Evolutionary conservation across 2,888 invertebrate species (phyloP), one percentile per base, ranked within the genome.

Genomic region (Pseudanteris insignis): DNA sequence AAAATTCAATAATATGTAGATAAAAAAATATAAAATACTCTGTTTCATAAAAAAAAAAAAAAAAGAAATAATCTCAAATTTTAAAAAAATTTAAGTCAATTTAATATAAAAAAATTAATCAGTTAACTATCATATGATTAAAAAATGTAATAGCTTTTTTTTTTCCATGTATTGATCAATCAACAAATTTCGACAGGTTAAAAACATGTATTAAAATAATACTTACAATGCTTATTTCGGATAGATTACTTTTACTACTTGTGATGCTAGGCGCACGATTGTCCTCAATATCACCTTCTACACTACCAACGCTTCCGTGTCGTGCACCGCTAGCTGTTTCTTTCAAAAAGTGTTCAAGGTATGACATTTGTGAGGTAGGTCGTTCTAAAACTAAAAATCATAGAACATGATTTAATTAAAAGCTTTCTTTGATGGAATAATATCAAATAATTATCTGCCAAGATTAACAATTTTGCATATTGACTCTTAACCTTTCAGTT

Each of bases 331-430:
- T 81, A 6, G 81, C 80, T 40, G 86, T 84, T 79, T 94, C 94
- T 76, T 92, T 93, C 70, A 94, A 83, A 79, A 95, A 94, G 75
- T 93, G 92, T 77, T 94, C 94, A 77, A 92, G 81, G 81, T 93
- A 93, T 65, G 94, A 94, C 88, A 93, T 90, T 81, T 94, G 94
- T 21, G 94, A 94, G 25, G 92, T 88, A 40, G 94, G 92, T 67
- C 94, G 86, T 77, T 94, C 94, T 83, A 92, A 81, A 82, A 93
- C 93, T 94, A 85, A 65, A 83, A 82, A 70, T 51, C 1, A n/a
- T n/a, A n/a, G n/a, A n/a, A n/a, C n/a, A n/a, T n/a, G n/a, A n/a
- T n/a, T n/a, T n/a, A n/a, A n/a, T n/a, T n/a, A n/a, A n/a, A n/a
- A n/a, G n/a, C n/a, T n/a, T n/a, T n/a, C n/a, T n/a, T n/a, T n/a